These are phyloP conservation scores for Archips crataeganus DNA, from an alignment of 2,888 invertebrate species.

Conservation along the genomic window DNA sequence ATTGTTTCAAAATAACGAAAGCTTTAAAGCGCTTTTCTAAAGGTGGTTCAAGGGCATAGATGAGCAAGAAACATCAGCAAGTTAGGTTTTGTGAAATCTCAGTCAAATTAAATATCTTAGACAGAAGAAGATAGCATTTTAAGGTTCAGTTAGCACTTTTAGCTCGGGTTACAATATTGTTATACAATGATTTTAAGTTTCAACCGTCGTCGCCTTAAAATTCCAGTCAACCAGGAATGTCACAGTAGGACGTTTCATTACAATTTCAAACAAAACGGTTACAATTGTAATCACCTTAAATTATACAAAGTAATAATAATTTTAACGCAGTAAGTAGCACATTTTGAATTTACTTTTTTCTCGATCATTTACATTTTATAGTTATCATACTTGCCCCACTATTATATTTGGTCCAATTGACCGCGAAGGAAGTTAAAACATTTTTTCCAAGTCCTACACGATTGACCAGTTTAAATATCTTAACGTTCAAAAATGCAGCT, in stretches of 20 bases:
- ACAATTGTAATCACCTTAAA: background rate
- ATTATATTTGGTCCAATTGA: background rate
- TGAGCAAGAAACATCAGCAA: background rate
- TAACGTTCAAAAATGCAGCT: slow-evolving; percentile 14
- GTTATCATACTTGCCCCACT: background rate
- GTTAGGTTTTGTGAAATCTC: background rate
- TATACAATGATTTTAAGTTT: background rate
- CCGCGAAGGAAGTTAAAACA: background rate
- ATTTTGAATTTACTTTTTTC: background rate
- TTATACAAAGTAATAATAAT: background rate
- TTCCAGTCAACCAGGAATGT: background rate
- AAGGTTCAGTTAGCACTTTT: background rate
- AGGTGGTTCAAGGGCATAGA: background rate
- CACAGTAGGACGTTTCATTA: background rate
- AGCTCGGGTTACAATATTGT: background rate
- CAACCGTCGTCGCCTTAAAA: background rate
- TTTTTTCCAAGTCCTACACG: background rate
- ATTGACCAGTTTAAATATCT: background rate
- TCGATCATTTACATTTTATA: background rate
- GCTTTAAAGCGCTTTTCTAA: slow-evolving; percentile 6
- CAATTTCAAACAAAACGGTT: background rate
- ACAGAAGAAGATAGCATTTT: background rate
- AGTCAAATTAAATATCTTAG: background rate
- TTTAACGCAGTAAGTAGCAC: background rate
- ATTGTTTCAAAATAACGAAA: slow-evolving; percentile 30